Evolutionary conservation across 2,797 vertebrate species (phyloP).

Genomic region (Hypotaenidia philippensis): DNA sequence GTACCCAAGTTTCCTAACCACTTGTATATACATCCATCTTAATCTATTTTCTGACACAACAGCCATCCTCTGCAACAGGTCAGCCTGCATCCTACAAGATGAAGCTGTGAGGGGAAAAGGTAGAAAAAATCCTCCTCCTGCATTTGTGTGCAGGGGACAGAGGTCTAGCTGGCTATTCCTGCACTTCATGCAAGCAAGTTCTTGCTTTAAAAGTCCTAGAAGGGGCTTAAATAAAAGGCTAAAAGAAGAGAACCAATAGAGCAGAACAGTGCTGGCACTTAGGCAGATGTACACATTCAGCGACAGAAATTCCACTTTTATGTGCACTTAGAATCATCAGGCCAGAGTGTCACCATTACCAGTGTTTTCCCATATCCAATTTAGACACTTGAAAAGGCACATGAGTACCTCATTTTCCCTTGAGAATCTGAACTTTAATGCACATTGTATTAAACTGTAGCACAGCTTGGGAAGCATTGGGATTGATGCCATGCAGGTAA

Average conservation of each 20-base stretch:
- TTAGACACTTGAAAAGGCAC: not conserved
- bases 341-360: not conserved
- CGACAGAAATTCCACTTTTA: not conserved
- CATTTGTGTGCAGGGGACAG: not conserved
- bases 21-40: not conserved
- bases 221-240: not conserved
- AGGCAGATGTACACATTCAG: not conserved
- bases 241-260: not conserved
- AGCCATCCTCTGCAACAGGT: not conserved
- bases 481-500: not conserved
- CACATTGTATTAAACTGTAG: not conserved
- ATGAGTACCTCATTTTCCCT: not conserved
- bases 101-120: not conserved
- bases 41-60: not conserved
- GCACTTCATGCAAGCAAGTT: not conserved
- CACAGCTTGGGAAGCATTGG: not conserved
- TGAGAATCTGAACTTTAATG: not conserved
- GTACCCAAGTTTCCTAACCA: not conserved
- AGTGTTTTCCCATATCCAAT: not conserved
- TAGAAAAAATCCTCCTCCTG: not conserved
- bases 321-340: not conserved
- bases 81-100: not conserved
- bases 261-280: not conserved
- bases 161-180: not conserved
- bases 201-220: not conserved